Percentiles rank a stretch among this genome's conserved stretches.
These are phyloP conservation scores for Microcaecilia unicolor DNA, from an alignment of 2,797 vertebrate genomes.

Conservation along the genomic window DNA sequence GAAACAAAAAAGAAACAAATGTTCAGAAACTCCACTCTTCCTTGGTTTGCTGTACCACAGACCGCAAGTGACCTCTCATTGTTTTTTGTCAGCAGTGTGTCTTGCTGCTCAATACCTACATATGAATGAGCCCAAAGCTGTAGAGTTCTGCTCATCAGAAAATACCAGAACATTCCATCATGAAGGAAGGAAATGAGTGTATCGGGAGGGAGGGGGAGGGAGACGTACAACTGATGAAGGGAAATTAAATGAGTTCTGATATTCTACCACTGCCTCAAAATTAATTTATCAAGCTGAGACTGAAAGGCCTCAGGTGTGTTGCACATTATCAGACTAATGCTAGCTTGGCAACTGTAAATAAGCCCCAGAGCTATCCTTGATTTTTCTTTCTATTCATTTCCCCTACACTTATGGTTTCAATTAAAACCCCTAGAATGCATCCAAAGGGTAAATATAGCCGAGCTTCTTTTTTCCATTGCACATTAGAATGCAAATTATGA, in stretches of 20 bases:
- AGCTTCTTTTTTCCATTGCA: rapidly evolving
- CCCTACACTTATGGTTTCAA: background rate
- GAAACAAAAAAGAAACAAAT: too few relatives aligned
- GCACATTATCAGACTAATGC: background rate
- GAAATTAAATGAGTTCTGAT: conserved; percentile 23
- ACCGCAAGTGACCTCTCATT: too few relatives aligned
- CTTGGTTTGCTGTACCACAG: too few relatives aligned
- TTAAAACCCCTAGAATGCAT: background rate
- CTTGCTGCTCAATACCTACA: too few relatives aligned
- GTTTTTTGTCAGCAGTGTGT: too few relatives aligned
- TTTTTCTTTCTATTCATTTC: conserved; percentile 7
- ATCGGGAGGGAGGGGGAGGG: too few relatives aligned
- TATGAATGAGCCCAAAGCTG: too few relatives aligned
- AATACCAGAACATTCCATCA: background rate
- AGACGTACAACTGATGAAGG: too few relatives aligned
- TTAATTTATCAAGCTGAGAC: conserved; percentile 32
- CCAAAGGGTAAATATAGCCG: background rate
- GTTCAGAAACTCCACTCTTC: too few relatives aligned
- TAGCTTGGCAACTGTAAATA: background rate
- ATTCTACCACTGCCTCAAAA: conserved; percentile 12
- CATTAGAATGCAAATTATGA: too few relatives aligned
- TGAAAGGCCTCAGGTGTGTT: conserved; percentile 23
- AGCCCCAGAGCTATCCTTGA: conserved; percentile 1
- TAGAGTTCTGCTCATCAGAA: too few relatives aligned
- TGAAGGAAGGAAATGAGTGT: too few relatives aligned